Conservation (phyloP, 37 sponge, comb jelly and placozoan species). For the Crambe crambe region DNA sequence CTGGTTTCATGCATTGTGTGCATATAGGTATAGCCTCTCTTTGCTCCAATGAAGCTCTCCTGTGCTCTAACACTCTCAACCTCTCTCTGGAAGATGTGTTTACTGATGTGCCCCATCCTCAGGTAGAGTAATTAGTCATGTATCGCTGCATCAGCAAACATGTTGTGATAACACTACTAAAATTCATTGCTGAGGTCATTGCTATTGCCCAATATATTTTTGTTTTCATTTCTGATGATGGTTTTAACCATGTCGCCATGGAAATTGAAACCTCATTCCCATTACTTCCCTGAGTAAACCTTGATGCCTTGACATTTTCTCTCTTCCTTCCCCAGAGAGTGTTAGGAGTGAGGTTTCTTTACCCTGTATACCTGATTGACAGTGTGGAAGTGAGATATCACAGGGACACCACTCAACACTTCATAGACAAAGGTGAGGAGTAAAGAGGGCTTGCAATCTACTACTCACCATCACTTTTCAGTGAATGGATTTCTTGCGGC, state of each 20-base stretch:
- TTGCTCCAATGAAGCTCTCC: constrained; percentile 29
- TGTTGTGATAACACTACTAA: too few species aligned
- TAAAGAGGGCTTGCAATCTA: too few species aligned
- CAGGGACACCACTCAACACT: neutral
- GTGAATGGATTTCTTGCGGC: neutral
- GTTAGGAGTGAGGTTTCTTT: constrained; percentile 38
- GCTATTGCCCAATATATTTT: too few species aligned
- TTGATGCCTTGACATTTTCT: too few species aligned
- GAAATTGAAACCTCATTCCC: too few species aligned
- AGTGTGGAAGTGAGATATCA: constrained; percentile 15
- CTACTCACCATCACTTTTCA: too few species aligned
- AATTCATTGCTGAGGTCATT: too few species aligned
- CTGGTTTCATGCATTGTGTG: neutral
- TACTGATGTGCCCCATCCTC: constrained; percentile 6
- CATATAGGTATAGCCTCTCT: constrained; percentile 32
- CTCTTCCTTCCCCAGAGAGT: constrained; percentile 1
- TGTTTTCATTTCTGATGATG: too few species aligned
- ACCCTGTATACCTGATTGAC: constrained; percentile 45
- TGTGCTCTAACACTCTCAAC: constrained; percentile 34
- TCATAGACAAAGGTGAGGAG: constrained; percentile 21
- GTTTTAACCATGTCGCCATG: too few species aligned
- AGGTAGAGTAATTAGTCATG: constrained; percentile 10
- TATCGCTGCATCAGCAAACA: neutral
- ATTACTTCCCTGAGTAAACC: too few species aligned
- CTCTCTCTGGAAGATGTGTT: constrained; percentile 34